Conservation (phyloP, 1,140 invertebrate species). For the Cydia fagiglandana region DNA sequence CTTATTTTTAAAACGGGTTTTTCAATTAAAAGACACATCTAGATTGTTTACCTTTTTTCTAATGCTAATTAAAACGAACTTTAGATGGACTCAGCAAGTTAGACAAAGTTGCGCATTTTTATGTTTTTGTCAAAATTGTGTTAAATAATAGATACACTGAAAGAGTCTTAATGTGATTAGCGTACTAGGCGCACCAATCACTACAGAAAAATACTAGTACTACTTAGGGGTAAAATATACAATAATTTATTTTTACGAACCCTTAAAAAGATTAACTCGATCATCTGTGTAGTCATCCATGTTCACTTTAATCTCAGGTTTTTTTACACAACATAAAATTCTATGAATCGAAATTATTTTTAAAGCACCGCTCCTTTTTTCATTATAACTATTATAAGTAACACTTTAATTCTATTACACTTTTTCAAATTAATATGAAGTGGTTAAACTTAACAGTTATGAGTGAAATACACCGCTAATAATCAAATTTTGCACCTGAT, state of each 20-base stretch:
- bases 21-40: too few relatives aligned
- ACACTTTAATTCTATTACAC: background rate
- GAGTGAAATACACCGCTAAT: conserved; percentile 34
- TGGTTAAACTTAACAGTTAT: background rate
- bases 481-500: conserved; percentile 66
- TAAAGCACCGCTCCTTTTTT: background rate
- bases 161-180: too few relatives aligned
- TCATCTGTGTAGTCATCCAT: conserved; percentile 34
- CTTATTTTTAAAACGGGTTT: too few relatives aligned
- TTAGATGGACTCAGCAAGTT: too few relatives aligned
- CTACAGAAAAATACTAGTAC: too few relatives aligned
- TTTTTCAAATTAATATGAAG: conserved; percentile 2
- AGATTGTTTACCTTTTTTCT: too few relatives aligned
- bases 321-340: background rate
- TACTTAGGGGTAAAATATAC: too few relatives aligned
- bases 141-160: too few relatives aligned
- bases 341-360: background rate
- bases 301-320: background rate
- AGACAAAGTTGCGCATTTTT: too few relatives aligned
- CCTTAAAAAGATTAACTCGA: conserved; percentile 39
- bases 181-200: too few relatives aligned
- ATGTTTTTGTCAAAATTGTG: too few relatives aligned
- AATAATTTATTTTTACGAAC: conserved; percentile 27
- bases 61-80: too few relatives aligned
- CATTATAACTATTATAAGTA: background rate